Evolutionary conservation across 2,113 vertebrate species (phyloP), one percentile per base, ranked within the genome.

Genomic region (Sapajus apella): DNA sequence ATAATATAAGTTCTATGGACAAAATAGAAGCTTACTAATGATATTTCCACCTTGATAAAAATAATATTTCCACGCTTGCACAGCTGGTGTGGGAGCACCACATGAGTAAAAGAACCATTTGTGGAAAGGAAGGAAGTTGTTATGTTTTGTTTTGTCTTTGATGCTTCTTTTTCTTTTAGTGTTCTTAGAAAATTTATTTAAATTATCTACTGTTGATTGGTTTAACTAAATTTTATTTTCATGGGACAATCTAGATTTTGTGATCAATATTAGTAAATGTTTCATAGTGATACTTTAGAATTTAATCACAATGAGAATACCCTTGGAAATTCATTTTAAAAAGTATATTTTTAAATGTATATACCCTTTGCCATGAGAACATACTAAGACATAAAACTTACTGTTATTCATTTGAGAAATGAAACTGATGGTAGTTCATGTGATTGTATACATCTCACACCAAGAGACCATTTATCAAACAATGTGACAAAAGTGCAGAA

Each of bases 161-260:
- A 82, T 76, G 25, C n/a, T 75, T 89, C 64, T 81, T 91, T 90
- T 27, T 68, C 70, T 82, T 85, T 77, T 84, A 94, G 75, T 70
- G 11, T 83, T 85, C 83, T 93, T 52, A 93, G 30, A 75, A 92
- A 86, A 87, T 58, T 4, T 83, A 5, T 87, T 87, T 82, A 66
- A 87, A 70, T 86, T 58, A 25, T 30, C 47, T 66, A 61, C 55
- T 82, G 20, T 18, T 76, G 20, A 61, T 73, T 79, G 32, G 37
- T 70, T 66, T 64, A 52, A 58, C 93, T 96, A 93, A 79, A 72
- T 92, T 92, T 96, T 94, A 50, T 87, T 96, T 82, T 94, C 27
- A 77, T 90, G 43, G 40, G 66, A 37, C 4, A 70, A 81, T 32
- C 17, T 76, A 72, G 13, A 66, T 83, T 47, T 92, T 87, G 81